Base-by-base conservation (phyloP, 37 sponge, comb jelly and placozoan species). In the Aplysina aerophoba region DNA sequence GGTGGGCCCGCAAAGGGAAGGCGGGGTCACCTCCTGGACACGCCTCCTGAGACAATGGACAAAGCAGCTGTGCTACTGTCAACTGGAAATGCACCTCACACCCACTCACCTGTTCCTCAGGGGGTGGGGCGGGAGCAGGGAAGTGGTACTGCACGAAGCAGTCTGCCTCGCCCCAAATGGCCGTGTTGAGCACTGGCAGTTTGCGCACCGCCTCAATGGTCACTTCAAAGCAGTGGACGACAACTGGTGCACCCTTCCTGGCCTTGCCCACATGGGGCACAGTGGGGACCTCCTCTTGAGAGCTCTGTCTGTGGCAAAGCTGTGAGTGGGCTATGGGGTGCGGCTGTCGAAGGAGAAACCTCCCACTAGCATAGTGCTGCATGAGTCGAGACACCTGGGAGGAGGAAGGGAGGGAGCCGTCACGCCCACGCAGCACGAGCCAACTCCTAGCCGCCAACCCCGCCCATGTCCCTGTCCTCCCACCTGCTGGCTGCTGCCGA, bases 101-200 rank as follows among this genome's bases (percentile, higher is more conserved):
- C 60, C 11, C 66, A 61, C 36, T 61, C 62, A 77, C 87, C 60
- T 81, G 35, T 19, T 55, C 60, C 15, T 53, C 66, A 0, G 35
- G 33, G 54, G 80, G 62, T 38, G 72, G 24, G 28, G 34, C 5
- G 50, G 50, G 72, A 0, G 65, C 55, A 19, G 96, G 96, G 54
- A 95, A 95, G 78, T 90, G 92, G 64, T 95, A 95, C 72, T 93
- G 94, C 3, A 95, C 87, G 41, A 71, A 95, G 67, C 96, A 95
- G 91, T 95, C 96, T 0, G 96, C 85, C 65, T 90, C 96, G 14
- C 96, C 96, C 94, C 94, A 95, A 4, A 95, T 86, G 3, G 86
- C 80, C 62, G 75, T 85, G 40, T 16, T 75, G 55, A 84, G 73
- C 12, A 53, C 83, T 20, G 81, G 36, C 21, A 89, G 57, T 1